Evolutionary conservation across 2,113 vertebrate species (phyloP).

Genomic region (Syngnathus floridae): DNA sequence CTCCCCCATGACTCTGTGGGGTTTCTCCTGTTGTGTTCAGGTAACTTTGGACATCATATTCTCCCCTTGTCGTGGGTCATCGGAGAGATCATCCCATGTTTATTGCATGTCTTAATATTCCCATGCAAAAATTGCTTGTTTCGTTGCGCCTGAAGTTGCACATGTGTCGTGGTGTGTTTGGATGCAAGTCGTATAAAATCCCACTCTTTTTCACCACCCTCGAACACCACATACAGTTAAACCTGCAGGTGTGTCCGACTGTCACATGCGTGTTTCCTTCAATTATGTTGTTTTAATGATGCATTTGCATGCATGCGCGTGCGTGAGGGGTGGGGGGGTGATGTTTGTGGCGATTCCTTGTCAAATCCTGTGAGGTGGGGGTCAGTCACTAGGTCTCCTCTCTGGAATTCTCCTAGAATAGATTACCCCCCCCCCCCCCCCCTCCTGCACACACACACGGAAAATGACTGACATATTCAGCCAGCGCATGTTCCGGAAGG

Average conservation of each 20-base stretch:
- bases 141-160: background rate
- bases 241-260: background rate
- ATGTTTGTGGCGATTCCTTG: conserved; percentile 44
- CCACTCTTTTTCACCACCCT: background rate
- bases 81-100: background rate
- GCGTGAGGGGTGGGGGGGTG: background rate
- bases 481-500: background rate
- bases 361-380: conserved; percentile 63
- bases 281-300: conserved; percentile 3
- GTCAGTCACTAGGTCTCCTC: conserved; percentile 69
- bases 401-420: conserved; percentile 73
- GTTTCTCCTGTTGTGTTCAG: conserved; percentile 44
- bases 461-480: conserved; percentile 28
- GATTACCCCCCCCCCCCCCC: conserved; percentile 29
- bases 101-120: background rate
- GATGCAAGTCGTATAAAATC: background rate
- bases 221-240: background rate
- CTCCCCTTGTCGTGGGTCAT: conserved; percentile 4
- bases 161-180: background rate
- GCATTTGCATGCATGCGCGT: background rate
- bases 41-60: conserved; percentile 44
- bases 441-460: conserved; percentile 10
- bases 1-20: background rate
- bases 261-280: background rate
- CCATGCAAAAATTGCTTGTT: conserved; percentile 10